Base-by-base conservation (phyloP, 2,888 invertebrate genomes). In the Smittia aterrima region DNA sequence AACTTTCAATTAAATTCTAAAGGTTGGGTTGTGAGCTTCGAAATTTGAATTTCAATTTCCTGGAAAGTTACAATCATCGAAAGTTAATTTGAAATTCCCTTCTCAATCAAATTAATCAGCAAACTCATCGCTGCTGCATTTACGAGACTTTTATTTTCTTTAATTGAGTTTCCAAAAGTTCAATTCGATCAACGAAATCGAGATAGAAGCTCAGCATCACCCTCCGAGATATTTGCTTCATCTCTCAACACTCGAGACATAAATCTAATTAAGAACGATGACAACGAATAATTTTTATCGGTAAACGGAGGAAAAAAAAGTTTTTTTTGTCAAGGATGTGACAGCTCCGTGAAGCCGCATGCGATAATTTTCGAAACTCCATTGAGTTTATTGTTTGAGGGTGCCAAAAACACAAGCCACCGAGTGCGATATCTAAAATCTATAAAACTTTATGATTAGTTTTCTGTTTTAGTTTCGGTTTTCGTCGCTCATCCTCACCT, bases 391-490 rank as follows among this genome's bases (percentile, higher is more conserved):
- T 47, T 47, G 47, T 47, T 47, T 22, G 18, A 18, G 9, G 22
- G 20, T 58, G 9, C 58, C 22, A 18, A 58, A 9, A 58, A 9
- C 58, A 18, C 9, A 18, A 20, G 11, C 9, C 58, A 22, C 4
- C 18, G 9, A 58, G n/a, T 58, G 58, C 22, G 58, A n/a, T 67
- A 67, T 67, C 67, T 67, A 41, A 67, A 67, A 67, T 67, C 67
- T 67, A 67, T 67, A 67, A 67, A 67, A 67, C 67, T 67, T 67
- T 67, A 67, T 67, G 67, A 67, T 67, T 67, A 67, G 67, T 67
- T 67, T 67, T 67, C 66, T 22, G 41, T 67, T 67, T 38, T 22
- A 27, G 11, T 27, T 58, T 47, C 3, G n/a, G 3, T 47, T 47
- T 16, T 47, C 3, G 47, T 62, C 58, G 11, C 58, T 4, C 11